Evolutionary conservation across 2,113 vertebrate genomes (phyloP).

Genomic region (Oceanites oceanicus): DNA sequence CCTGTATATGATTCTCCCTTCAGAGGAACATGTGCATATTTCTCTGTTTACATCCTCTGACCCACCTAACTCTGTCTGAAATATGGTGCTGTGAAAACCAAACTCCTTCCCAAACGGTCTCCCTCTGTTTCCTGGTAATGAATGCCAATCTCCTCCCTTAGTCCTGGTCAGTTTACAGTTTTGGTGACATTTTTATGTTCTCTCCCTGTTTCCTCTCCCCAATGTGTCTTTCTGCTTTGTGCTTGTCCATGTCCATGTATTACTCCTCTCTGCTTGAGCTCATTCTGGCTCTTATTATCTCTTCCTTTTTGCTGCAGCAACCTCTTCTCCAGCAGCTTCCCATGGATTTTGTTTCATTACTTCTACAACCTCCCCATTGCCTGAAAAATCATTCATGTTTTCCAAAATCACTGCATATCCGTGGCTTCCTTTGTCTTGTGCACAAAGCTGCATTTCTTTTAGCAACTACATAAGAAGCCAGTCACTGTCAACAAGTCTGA

Average conservation of each 20-base stretch:
- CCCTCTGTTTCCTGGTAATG: background rate
- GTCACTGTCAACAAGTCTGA: background rate
- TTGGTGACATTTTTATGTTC: background rate
- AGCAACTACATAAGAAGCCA: background rate
- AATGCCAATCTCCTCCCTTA: background rate
- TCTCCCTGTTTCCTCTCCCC: background rate
- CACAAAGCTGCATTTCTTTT: background rate
- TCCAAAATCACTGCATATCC: background rate
- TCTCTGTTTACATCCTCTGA: background rate
- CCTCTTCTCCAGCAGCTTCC: background rate
- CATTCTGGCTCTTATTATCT: background rate
- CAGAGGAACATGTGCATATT: background rate
- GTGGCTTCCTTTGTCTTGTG: background rate
- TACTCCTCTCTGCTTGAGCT: background rate
- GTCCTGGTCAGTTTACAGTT: background rate
- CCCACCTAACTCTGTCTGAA: background rate
- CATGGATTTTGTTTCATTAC: background rate
- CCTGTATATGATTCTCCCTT: background rate
- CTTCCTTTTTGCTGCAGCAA: background rate
- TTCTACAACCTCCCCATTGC: background rate
- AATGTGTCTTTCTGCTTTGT: background rate
- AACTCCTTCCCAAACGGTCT: background rate
- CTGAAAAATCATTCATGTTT: slow-evolving; percentile 4
- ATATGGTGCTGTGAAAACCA: background rate
- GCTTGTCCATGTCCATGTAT: background rate